Conservation (phyloP, 2,797 vertebrate genomes). For the Microtus agrestis region DNA sequence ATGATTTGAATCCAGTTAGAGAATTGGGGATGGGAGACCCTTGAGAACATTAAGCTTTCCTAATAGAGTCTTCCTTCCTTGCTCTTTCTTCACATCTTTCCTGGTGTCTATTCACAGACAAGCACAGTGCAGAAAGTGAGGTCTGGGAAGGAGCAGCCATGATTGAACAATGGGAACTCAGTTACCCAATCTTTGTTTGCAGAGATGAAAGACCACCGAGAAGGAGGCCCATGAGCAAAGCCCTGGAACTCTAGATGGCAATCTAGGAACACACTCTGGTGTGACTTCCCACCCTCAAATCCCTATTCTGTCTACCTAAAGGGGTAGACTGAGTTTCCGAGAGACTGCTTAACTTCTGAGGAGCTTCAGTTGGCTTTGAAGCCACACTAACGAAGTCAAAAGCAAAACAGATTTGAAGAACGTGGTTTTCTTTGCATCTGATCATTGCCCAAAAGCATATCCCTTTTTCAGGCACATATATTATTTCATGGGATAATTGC, state of each 20-base stretch:
- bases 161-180: not conserved
- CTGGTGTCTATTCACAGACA: not conserved
- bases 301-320: accelerated
- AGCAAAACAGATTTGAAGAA: not conserved
- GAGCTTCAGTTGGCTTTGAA: not conserved
- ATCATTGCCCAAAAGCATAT: not conserved
- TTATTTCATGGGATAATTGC: not conserved
- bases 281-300: not conserved
- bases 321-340: not conserved
- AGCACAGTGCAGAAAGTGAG: not conserved
- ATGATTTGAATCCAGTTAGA: constrained; percentile 20
- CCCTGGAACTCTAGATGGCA: too few species aligned
- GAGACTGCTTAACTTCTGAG: not conserved
- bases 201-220: not conserved
- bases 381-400: constrained; percentile 3
- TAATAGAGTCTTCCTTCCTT: not conserved
- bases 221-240: not conserved
- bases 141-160: not conserved
- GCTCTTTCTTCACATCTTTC: not conserved
- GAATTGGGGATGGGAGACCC: not conserved
- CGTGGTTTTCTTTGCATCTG: not conserved
- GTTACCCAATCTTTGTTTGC: not conserved
- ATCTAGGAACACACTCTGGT: not conserved
- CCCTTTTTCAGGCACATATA: not conserved
- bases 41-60: not conserved